Evolutionary conservation across 2,888 invertebrate species (phyloP), one percentile per base, ranked within the genome.

Genomic region (Sturmia bella): DNA sequence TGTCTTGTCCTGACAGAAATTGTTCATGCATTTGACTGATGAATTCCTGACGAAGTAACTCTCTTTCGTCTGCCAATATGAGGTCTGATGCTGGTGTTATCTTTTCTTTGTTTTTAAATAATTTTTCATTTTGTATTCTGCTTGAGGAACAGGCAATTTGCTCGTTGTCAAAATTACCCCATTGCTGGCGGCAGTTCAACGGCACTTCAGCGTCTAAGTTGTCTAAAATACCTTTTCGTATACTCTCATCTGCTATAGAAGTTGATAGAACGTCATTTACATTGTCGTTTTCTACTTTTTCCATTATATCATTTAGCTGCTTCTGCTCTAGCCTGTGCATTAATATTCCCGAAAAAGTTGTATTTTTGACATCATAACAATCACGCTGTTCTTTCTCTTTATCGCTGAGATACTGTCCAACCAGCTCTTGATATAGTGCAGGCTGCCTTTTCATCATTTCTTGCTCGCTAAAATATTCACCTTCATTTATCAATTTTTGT

Each of bases 371-470:
- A 85, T 94, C 93, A 61, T 93, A 92, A 74, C 92, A 91, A 89
- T 94, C 95, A 15, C 95, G 91, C 66, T 92, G 92, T 83, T 92
- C 92, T 78, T 94, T 94, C 89, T 98, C 97, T 37, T 94, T 94
- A 75, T 95, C 94, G 2, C 95, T 94, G 84, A 98, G 90, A 90
- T 95, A 97, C 87, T 95, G 95, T 0, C 98, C 98, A 52, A 99
- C 93, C 85, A 99, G 92, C 87, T 98, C 96, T 84, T 98, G 96
- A 91, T 97, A 99, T 0, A 98, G 91, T 68, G 96, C 92, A 0
- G 98, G 99, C 90, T 97, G 96, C 79, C 99, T 92, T 85, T 94
- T 94, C 94, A 97, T 96, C 98, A 99, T 99, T 92, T 97, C 96
- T 80, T 94, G 94, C 89, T 98, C 98, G 88, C 95, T 95, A 87